Conservation (phyloP, 2,113 vertebrate species). For the Saimiri boliviensis region DNA sequence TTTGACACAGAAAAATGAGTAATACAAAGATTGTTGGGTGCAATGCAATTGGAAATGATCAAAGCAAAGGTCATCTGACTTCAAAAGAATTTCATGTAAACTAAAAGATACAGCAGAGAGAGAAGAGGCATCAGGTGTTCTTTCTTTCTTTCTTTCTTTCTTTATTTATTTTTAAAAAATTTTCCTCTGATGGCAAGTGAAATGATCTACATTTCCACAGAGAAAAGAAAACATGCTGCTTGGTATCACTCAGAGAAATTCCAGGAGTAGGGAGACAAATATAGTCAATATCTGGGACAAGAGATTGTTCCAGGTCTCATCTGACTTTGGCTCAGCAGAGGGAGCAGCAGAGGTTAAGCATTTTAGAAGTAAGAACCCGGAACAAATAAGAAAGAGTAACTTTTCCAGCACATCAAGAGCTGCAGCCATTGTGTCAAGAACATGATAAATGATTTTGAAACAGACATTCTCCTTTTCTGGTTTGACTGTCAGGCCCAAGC, state of each 20-base stretch:
- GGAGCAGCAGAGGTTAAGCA: not conserved
- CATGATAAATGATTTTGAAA: not conserved
- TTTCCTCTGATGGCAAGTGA: not conserved
- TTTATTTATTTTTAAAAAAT: not conserved
- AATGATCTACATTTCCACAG: not conserved
- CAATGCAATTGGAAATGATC: not conserved
- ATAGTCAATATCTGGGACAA: not conserved
- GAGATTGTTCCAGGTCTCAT: not conserved
- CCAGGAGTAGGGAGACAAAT: not conserved
- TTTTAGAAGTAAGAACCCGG: not conserved
- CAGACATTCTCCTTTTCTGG: not conserved
- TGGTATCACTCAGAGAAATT: not conserved
- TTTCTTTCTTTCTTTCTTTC: too few species aligned
- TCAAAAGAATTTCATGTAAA: not conserved
- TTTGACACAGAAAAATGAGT: not conserved
- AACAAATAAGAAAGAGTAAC: not conserved
- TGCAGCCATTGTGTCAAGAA: not conserved
- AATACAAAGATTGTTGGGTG: not conserved
- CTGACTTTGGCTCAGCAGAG: not conserved
- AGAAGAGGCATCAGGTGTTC: not conserved
- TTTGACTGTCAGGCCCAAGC: not conserved
- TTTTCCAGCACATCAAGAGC: not conserved
- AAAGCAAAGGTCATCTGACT: not conserved
- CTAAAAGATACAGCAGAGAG: not conserved
- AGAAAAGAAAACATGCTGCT: not conserved